Percentiles rank a stretch among this genome's conserved stretches.
phyloP scores from a whole-genome alignment of 1,140 invertebrate species.

The Melitaea cinxia region DNA sequence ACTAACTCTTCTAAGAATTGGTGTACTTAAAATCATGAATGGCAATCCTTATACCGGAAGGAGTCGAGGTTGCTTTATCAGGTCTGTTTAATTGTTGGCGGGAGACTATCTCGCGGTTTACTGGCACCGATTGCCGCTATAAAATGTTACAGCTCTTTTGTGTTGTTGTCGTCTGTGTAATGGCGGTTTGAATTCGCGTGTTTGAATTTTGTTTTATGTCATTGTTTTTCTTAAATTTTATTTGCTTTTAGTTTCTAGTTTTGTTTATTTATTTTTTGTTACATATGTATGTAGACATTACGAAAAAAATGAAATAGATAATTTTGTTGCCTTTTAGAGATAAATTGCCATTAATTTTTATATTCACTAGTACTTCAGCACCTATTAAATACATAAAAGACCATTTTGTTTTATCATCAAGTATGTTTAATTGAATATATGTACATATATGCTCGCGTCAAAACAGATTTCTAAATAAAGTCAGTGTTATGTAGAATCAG shows the following conservation, averaged over 20 bases:
- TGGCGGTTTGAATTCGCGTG: constrained; percentile 9
- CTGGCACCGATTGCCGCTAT: constrained; percentile 61
- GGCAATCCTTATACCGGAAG: constrained; percentile 13
- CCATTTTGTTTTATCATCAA: no score
- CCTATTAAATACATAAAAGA: no score
- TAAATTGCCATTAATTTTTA: no score
- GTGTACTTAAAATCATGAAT: constrained; percentile 5
- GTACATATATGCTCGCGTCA: neutral
- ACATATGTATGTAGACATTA: neutral
- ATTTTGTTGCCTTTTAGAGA: no score
- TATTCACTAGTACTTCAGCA: no score
- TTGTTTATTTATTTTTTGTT: neutral
- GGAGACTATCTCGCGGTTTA: constrained; percentile 67
- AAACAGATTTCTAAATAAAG: neutral
- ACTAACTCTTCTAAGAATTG: neutral
- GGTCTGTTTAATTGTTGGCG: constrained; percentile 72
- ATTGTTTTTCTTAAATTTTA: constrained; percentile 3
- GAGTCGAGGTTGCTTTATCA: constrained; percentile 56
- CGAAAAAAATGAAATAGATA: no score
- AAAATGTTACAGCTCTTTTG: constrained; percentile 75
- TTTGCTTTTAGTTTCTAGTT: neutral
- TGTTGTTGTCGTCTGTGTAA: constrained; percentile 16
- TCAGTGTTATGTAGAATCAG: constrained; percentile 13
- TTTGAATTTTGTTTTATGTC: neutral
- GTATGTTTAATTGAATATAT: no score